Base-by-base conservation (phyloP, 1,140 invertebrate species). In the Thrips palmi region DNA sequence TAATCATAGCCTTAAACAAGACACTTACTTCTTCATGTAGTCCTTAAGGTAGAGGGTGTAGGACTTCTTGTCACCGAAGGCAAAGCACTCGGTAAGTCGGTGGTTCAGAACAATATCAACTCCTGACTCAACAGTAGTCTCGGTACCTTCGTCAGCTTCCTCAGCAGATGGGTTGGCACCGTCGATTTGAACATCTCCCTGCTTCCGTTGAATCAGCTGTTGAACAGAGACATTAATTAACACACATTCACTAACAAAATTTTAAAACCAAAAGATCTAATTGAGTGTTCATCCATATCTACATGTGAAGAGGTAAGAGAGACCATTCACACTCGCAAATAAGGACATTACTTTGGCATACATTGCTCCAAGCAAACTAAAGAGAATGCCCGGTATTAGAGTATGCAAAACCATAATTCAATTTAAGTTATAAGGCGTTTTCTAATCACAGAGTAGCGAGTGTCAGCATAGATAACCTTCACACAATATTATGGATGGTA, bases 21-120 rank as follows among this genome's bases (percentile, higher is more conserved):
- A 23, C 46, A 74, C 67, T 70, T 62, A 82, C 75, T 82, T 85
- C 64, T 94, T 94, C 81, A 96, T 93, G 60, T 89, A 96, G 47
- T 86, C 84, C 60, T 96, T 97, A 45, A 96, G 69, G 61, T 96
- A 94, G 33, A 68, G 54, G 45, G 86, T 89, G 58, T 85, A 97
- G 17, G 79, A 80, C 59, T 88, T 88, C 52, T 87, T 88, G 58
- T 86, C 81, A 39, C 63, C 62, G 50, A 88, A 88, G 34, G 78
- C 82, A 57, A 64, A 88, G 21, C 78, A 84, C 65, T 94, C 89
- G 41, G 64, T 57, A 25, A 96, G 70, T 55, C 85, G 71, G 53
- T 94, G 86, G 57, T 94, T 93, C 22, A 97, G 58, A 18, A 96
- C 85, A 45, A 96, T 69, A 61, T 97, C 91, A 32, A 96, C 80